Evolutionary conservation across 2,888 invertebrate species (phyloP), one percentile per base, ranked within the genome.

Genomic region (Xanthorhoe designata): DNA sequence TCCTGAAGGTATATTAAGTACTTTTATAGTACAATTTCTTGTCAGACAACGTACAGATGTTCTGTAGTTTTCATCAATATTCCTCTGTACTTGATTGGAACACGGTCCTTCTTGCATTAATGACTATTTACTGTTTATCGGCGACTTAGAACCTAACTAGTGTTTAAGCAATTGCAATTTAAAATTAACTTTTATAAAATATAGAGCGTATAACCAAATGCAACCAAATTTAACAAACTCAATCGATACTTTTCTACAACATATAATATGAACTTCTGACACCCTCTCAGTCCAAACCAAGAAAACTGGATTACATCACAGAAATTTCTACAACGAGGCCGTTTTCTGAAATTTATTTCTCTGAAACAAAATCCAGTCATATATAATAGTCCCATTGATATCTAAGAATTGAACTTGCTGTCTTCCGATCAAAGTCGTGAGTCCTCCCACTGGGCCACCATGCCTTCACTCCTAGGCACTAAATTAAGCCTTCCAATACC

Each of bases 41-140:
- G 49, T 49, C 56, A 53, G 56, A n/a, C 53, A 60, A 60, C 51
- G 67, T 68, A 56, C 64, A 61, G 55, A 24, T 57, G 60, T 54
- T 51, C 38, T n/a, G 42, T 53, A 45, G 13, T 55, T 15, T 57
- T 53, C 45, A 18, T 18, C 35, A 59, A 7, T 19, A 29, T 54
- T 59, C 24, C 59, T 42, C 2, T n/a, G 54, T 55, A 10, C 52
- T 57, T n/a, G 51, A 57, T 52, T 45, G 47, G 56, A 61, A 61
- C 58, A 61, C n/a, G 66, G 49, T 57, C 29, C 47, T 56, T 56
- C 35, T 65, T 42, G 54, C 7, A 50, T 54, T 53, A 50, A 49
- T 32, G 32, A 53, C 19, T 58, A 59, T 59, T 59, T 60, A 64
- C 32, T 24, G 32, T 49, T 42, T 42, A 38, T 32, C 50, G 15